phyloP scores from a whole-genome alignment of 1,140 invertebrate species.

The Metaphire vulgaris region DNA sequence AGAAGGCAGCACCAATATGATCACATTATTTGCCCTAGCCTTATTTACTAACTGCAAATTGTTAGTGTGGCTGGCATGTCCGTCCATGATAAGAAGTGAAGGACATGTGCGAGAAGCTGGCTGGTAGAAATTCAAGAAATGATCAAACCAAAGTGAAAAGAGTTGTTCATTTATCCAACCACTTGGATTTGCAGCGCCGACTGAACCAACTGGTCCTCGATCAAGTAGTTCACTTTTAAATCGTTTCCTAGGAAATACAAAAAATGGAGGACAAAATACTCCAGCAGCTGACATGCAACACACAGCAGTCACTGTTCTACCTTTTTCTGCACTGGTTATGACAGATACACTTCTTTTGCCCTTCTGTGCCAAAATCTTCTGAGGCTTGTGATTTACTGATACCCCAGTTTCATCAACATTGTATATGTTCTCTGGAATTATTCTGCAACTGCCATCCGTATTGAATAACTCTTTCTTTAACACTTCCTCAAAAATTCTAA shows the following conservation, averaged over 20 bases:
- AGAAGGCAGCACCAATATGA: not conserved
- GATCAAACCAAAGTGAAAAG: constrained; percentile 31
- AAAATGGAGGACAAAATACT: constrained; percentile 36
- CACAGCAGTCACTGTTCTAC: constrained; percentile 36
- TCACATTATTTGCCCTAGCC: not conserved
- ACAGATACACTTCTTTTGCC: constrained; percentile 49
- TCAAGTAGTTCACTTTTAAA: constrained; percentile 45
- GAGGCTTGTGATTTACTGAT: constrained; percentile 50
- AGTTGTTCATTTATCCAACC: constrained; percentile 30
- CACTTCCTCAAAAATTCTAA: no score
- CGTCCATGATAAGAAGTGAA: not conserved
- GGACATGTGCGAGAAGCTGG: not conserved
- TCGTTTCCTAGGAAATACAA: constrained; percentile 38
- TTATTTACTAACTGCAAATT: not conserved
- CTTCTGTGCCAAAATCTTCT: constrained; percentile 49
- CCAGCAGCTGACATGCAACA: constrained; percentile 35
- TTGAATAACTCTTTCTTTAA: no score
- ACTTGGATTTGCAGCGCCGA: constrained; percentile 21
- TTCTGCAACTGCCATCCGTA: no score
- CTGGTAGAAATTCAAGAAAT: constrained; percentile 22
- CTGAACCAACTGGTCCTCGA: constrained; percentile 31
- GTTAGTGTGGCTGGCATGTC: not conserved
- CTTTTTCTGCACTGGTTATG: constrained; percentile 50
- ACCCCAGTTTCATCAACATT: constrained; percentile 56
- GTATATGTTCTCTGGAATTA: no score